Evolutionary conservation across 1,140 invertebrate genomes (phyloP), one percentile per base, ranked within the genome.

Genomic region (Pachyrhynchus sulphureomaculatus): DNA sequence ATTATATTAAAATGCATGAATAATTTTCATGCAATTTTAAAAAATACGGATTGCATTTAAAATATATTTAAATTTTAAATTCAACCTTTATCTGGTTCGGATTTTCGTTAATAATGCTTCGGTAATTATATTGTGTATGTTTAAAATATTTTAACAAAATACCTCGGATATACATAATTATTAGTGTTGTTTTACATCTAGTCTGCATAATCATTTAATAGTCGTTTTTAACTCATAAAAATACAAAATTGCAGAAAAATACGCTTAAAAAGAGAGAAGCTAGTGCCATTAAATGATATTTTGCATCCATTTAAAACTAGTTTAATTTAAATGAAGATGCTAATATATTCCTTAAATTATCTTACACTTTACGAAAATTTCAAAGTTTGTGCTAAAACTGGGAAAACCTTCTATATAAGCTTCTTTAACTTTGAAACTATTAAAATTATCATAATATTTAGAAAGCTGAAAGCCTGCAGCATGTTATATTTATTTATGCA

Each of bases 381-480:
- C 3, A 24, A 53, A 53, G 49, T 53, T 53, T 53, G 18, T 53
- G 49, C 49, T 49, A 49, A 49, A 32, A 49, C 32, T 49, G 47
- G 33, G 47, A 33, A 39, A 53, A 53, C 21, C 49, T 15, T 18
- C 49, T 53, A 18, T 39, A 49, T 49, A 53, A 53, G 49, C 49
- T 24, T 37, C 33, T 39, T 18, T 56, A 44, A 42, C 56, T 59
- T 59, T 24, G 42, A 52, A 61, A 51, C 58, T 52, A 61, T 61
- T 61, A 61, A 61, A 61, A 61, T 61, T 61, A 61, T 61, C 58
- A 61, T 61, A 61, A 51, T 52, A 61, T 61, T 52, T 61, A 51
- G 37, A 21, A 44, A 33, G 48, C 41, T 29, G 37, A 21, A 20
- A 29, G 52, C 55, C 23, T 12, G 21, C 18, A 32, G 55, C 45